Evolutionary conservation across 1,140 invertebrate species (phyloP).

Genomic region (Nomia melanderi): DNA sequence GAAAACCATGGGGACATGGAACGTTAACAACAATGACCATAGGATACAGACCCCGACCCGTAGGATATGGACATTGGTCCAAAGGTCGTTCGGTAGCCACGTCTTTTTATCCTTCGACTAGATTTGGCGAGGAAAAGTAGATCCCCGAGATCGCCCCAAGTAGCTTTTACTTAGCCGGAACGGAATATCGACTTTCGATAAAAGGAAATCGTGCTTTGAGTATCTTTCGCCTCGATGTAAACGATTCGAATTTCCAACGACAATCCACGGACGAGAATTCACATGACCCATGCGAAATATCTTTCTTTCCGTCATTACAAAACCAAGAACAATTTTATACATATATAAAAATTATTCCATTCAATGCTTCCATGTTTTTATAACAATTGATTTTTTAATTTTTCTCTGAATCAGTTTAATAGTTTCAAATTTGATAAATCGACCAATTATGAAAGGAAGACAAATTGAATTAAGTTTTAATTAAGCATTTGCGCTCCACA

Average conservation of each 20-base stretch:
- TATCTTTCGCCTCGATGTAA: slow-evolving; percentile 62
- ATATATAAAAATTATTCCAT: too few relatives aligned
- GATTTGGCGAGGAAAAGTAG: slow-evolving; percentile 56
- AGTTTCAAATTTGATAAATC: too few relatives aligned
- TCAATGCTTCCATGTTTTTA: too few relatives aligned
- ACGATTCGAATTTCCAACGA: slow-evolving; percentile 58
- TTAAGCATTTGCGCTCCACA: too few relatives aligned
- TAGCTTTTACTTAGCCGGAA: slow-evolving; percentile 61
- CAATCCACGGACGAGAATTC: slow-evolving; percentile 29
- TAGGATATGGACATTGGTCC: slow-evolving; percentile 36
- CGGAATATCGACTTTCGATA: slow-evolving; percentile 72
- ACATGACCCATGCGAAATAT: slow-evolving; percentile 15
- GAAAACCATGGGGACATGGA: slow-evolving; percentile 17
- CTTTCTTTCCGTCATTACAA: not conserved
- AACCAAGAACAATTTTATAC: too few relatives aligned
- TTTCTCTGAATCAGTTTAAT: too few relatives aligned
- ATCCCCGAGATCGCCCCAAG: slow-evolving; percentile 51
- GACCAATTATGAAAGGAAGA: too few relatives aligned
- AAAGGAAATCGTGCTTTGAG: slow-evolving; percentile 69
- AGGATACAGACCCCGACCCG: slow-evolving; percentile 36
- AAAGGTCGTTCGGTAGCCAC: slow-evolving; percentile 31
- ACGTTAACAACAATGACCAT: slow-evolving; percentile 49
- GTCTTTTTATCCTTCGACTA: slow-evolving; percentile 39
- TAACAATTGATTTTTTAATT: too few relatives aligned
- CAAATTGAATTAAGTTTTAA: too few relatives aligned